phyloP scores from a whole-genome alignment of 2,888 invertebrate species.

The Agrochola litura region DNA sequence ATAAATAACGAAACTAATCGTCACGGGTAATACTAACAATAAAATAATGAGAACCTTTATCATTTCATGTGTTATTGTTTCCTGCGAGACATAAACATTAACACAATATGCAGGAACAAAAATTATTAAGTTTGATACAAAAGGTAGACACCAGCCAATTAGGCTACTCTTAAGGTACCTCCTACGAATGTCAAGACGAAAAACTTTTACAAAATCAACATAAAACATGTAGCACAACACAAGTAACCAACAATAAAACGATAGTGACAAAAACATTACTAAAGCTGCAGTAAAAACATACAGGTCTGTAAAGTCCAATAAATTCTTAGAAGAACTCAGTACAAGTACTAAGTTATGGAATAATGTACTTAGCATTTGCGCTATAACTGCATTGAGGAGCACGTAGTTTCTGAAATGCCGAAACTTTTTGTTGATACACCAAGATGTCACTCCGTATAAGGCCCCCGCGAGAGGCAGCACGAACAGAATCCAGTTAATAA shows the following conservation, averaged over 20 bases:
- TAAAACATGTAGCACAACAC: slow-evolving; percentile 23
- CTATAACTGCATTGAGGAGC: background rate
- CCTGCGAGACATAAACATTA: background rate
- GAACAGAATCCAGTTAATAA: background rate
- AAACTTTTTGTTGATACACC: background rate
- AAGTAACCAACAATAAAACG: slow-evolving; percentile 8
- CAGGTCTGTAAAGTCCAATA: too few species aligned
- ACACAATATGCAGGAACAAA: background rate
- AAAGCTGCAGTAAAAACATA: background rate
- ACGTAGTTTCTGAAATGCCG: background rate
- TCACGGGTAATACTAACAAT: slow-evolving; percentile 4
- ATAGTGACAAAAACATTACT: background rate
- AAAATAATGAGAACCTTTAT: background rate
- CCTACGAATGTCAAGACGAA: slow-evolving; percentile 3
- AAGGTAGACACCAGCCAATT: slow-evolving; percentile 20
- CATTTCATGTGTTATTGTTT: background rate
- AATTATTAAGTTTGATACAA: background rate
- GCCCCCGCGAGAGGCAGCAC: background rate
- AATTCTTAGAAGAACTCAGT: too few species aligned
- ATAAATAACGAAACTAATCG: slow-evolving; percentile 17
- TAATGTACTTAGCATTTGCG: background rate
- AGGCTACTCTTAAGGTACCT: slow-evolving; percentile 16
- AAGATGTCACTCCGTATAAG: background rate
- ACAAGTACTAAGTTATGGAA: background rate
- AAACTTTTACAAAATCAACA: slow-evolving; percentile 33